These are phyloP conservation scores for Scaptomyza hsui DNA, from an alignment of 1,140 invertebrate species.

Conservation along the genomic window DNA sequence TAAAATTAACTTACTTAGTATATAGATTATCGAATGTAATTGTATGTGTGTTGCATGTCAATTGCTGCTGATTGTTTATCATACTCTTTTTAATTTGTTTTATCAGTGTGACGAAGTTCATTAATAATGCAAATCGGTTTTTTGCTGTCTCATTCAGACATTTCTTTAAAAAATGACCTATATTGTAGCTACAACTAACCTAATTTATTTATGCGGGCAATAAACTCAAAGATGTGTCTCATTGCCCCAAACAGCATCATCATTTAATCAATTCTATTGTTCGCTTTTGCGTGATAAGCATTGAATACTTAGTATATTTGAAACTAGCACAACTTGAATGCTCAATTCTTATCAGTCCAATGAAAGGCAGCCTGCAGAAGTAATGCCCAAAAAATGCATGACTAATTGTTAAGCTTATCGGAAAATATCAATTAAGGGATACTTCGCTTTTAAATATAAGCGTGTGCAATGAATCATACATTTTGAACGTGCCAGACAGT, in stretches of 20 bases:
- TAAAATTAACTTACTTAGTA: conserved; percentile 5
- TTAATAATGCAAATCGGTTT: neutral
- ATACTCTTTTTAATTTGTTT: neutral
- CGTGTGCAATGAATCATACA: conserved; percentile 17
- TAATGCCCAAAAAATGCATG: conserved; percentile 3
- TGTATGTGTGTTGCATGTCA: neutral
- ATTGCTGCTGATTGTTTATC: neutral
- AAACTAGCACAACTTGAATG: conserved; percentile 17
- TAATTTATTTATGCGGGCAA: conserved; percentile 10
- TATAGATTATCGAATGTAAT: neutral
- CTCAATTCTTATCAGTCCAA: conserved; percentile 21
- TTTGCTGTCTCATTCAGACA: neutral
- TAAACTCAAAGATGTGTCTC: neutral
- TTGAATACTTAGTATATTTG: neutral
- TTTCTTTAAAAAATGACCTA: neutral
- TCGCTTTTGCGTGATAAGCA: conserved; percentile 50
- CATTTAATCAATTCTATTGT: conserved; percentile 43
- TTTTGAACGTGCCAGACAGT: conserved; percentile 2
- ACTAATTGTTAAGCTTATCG: conserved; percentile 32
- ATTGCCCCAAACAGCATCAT: neutral
- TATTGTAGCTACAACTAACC: neutral
- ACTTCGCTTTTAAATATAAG: conserved; percentile 6
- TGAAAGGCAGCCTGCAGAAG: neutral
- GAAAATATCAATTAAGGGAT: conserved; percentile 13
- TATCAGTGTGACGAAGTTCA: conserved; percentile 6